Evolutionary conservation across 2,113 vertebrate species (phyloP), one percentile per base, ranked within the genome.

Genomic region (Hemiprocne comata): DNA sequence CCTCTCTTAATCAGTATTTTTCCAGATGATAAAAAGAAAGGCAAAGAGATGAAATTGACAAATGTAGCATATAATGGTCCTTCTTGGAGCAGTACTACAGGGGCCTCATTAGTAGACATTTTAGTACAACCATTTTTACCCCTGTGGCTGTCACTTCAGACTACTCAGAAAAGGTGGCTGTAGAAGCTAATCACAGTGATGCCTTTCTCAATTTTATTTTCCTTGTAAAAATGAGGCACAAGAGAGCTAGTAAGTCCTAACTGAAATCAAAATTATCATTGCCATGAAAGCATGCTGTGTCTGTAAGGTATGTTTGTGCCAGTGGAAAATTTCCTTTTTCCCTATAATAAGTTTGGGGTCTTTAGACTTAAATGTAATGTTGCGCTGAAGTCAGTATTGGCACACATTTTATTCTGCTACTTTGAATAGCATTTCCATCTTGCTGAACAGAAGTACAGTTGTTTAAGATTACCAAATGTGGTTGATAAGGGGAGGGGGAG

Each of bases 191-290:
- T 96, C 93, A 95, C 80, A 96, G 83, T 16, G 58, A 96, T 96
- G 89, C 69, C 71, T 97, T 93, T 94, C 97, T 97, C 73, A 80
- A 90, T 96, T 97, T 96, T 97, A 93, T 97, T 96, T 87, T 84
- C 77, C 74, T 92, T 88, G 87, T 89, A 95, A 94, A 96, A 94
- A 96, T 90, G 88, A 97, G 70, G 78, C 95, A 94, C 94, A 95
- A 90, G 96, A 97, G 96, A 97, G 67, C 85, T 88, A 74, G 84
- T 92, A 95, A 82, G 46, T 95, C 94, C 92, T 97, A 97, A 97
- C 94, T 97, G 96, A 97, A 98, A 97, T 98, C 82, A 97, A 84
- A 95, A 96, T 97, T 96, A 91, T 97, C 96, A 96, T 94, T 97
- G 94, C 94, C 81, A 94, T 95, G 94, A 77, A 95, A 94, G 60